Percentiles rank a stretch among this genome's conserved stretches.
Evolutionary conservation across 2,113 vertebrate genomes (phyloP).

Genomic region (Stictonetta naevosa): DNA sequence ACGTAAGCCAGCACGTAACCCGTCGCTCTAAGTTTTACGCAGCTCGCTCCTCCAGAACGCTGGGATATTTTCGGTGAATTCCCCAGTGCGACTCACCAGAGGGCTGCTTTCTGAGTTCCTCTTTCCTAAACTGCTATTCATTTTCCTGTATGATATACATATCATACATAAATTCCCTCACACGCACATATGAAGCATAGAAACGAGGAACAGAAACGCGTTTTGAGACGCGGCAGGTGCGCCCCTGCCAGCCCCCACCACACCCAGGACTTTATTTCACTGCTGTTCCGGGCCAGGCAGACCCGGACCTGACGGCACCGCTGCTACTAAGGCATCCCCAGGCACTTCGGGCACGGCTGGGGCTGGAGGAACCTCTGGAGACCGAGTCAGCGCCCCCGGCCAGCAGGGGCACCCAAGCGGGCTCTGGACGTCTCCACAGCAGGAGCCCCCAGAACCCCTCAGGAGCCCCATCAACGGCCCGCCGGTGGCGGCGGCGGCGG

Average conservation of each 20-base stretch:
- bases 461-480: no score
- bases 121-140: rapidly evolving
- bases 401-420: no score
- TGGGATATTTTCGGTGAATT: background rate
- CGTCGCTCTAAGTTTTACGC: rapidly evolving
- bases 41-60: background rate
- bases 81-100: background rate
- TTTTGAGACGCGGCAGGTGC: rapidly evolving
- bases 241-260: background rate
- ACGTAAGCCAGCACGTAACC: rapidly evolving
- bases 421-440: no score
- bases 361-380: no score
- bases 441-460: no score
- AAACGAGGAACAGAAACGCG: rapidly evolving
- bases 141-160: no score
- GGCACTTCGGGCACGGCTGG: no score
- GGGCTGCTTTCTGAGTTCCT: background rate
- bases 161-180: no score
- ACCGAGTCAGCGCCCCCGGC: no score
- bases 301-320: rapidly evolving
- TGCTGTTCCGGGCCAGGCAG: no score
- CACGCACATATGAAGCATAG: rapidly evolving
- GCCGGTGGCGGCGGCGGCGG: no score
- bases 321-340: background rate
- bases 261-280: no score